Evolutionary conservation across 2,888 invertebrate species (phyloP), one percentile per base, ranked within the genome.

Genomic region (Willowsia nigromaculata): DNA sequence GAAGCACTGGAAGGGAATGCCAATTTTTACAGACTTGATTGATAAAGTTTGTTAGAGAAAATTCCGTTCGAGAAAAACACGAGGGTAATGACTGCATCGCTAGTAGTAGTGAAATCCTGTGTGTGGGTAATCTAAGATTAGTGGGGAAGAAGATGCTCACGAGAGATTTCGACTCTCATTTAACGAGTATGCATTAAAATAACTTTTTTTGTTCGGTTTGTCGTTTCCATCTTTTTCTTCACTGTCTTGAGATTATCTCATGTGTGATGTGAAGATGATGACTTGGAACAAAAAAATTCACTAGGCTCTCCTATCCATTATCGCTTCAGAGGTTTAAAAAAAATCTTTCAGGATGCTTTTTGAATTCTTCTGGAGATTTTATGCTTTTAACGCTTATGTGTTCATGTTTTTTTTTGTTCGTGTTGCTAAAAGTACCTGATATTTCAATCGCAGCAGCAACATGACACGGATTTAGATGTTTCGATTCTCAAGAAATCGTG

Each of bases 171-270:
- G 37, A 11, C 37, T 80, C 25, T 80, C 56, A 80, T 56, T 56
- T 80, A 80, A 80, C 78, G 33, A 80, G 78, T 80, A 80, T 80
- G 78, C 56, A 80, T 56, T 80, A 80, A 80, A 74, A 80, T 80
- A 33, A 47, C 6, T 74, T 53, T 37, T 80, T 33, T 80, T 27
- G 18, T 25, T 22, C 56, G 25, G 4, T 56, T n/a, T 25, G 30
- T 56, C 33, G 37, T 80, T 30, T 76, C 18, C 47, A 76, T 76
- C 50, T 47, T 76, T 50, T 25, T 25, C 43, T 71, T 13, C n/a
- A n/a, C n/a, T n/a, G n/a, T n/a, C n/a, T n/a, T n/a, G 13, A 71
- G 71, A 50, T 50, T 47, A 37, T 50, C 74, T 47, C 4, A 30
- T 62, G 71, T 71, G 13, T 71, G 40, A 43, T 40, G 71, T 30